Evolutionary conservation across 2,888 invertebrate species (phyloP).

Genomic region (Eristalis tenax): DNA sequence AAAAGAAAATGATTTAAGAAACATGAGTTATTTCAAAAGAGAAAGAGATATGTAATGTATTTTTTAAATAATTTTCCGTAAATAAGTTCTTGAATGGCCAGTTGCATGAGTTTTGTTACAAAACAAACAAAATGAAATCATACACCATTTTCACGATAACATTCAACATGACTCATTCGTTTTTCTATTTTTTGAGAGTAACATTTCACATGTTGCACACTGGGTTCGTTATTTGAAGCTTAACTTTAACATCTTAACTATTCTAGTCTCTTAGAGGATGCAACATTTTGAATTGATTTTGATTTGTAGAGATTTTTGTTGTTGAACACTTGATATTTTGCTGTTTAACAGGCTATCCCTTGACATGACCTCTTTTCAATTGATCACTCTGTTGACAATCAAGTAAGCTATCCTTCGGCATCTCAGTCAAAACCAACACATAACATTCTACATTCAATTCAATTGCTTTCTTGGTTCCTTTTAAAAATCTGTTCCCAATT

Average conservation of each 20-base stretch:
- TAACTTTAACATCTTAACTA: neutral
- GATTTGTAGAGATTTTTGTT: neutral
- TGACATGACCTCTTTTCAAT: neutral
- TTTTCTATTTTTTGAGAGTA: neutral
- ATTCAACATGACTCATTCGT: neutral
- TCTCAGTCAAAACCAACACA: no score
- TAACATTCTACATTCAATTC: no score
- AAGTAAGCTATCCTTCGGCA: no score
- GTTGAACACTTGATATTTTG: neutral
- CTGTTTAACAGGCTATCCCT: neutral
- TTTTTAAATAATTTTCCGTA: conserved; percentile 31
- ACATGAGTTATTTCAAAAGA: conserved; percentile 35
- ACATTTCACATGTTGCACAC: neutral
- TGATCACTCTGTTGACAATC: neutral
- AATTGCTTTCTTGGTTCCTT: no score
- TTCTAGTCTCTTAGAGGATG: neutral
- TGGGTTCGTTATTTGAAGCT: no score
- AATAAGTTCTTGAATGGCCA: conserved; percentile 56
- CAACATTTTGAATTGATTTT: neutral
- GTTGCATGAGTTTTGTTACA: conserved; percentile 55
- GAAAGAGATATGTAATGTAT: conserved; percentile 61
- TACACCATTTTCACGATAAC: neutral
- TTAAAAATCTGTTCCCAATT: no score
- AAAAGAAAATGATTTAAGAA: conserved; percentile 1
- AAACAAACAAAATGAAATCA: neutral